Evolutionary conservation across 1,140 invertebrate species (phyloP).

Genomic region (Atta texana): DNA sequence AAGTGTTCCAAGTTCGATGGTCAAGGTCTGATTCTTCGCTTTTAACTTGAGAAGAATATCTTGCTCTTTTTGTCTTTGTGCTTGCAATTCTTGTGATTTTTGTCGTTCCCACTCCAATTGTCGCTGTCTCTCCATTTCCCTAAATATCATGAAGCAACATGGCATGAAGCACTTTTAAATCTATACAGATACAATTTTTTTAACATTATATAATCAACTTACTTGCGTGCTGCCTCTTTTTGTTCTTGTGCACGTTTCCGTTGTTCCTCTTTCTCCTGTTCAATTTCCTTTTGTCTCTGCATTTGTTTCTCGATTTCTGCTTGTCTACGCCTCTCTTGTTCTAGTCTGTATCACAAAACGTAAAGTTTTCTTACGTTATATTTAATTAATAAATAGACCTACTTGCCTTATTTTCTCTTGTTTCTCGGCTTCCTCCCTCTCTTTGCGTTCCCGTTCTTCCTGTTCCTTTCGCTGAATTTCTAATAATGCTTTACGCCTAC

Average conservation of each 20-base stretch:
- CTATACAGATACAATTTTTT: neutral
- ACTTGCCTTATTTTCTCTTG: conserved; percentile 91
- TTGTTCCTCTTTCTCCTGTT: conserved; percentile 91
- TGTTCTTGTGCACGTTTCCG: conserved; percentile 91
- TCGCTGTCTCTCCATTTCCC: conserved; percentile 97
- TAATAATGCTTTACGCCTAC: conserved; percentile 93
- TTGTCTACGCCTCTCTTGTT: conserved; percentile 90
- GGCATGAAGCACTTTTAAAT: neutral
- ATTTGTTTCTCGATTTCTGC: conserved; percentile 92
- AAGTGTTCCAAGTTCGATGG: conserved; percentile 92
- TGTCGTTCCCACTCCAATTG: conserved; percentile 99
- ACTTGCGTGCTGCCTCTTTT: conserved; percentile 92
- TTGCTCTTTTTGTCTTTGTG: conserved; percentile 94
- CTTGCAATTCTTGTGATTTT: conserved; percentile 94
- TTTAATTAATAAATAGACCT: conserved; percentile 3
- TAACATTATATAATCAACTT: conserved; percentile 46
- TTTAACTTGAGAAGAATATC: conserved; percentile 96
- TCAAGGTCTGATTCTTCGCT: conserved; percentile 94
- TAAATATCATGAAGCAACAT: conserved; percentile 77
- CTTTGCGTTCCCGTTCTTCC: conserved; percentile 96
- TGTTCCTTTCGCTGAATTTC: conserved; percentile 95
- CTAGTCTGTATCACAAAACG: conserved; percentile 82
- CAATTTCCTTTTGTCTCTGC: conserved; percentile 93
- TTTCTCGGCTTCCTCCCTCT: conserved; percentile 95
- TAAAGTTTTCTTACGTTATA: neutral